Evolutionary conservation across 1,140 invertebrate genomes (phyloP).

Genomic region (Drosophila suzukii): DNA sequence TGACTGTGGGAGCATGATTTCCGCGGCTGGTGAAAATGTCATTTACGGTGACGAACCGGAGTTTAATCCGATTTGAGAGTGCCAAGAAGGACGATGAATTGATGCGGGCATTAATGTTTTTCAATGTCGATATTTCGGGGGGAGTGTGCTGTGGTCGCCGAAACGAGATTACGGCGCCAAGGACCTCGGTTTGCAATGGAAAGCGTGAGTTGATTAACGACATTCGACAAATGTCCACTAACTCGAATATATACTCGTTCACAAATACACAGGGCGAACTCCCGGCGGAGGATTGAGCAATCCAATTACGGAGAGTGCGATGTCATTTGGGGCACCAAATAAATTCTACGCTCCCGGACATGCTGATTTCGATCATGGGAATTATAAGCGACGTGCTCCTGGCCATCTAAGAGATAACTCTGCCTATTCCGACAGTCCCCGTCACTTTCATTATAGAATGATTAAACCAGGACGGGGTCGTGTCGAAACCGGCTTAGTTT

Average conservation of each 20-base stretch:
- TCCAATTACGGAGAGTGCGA: background rate
- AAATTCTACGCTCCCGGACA: slow-evolving; percentile 38
- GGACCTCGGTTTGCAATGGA: background rate
- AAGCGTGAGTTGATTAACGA: slow-evolving; percentile 40
- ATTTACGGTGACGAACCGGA: slow-evolving; percentile 32
- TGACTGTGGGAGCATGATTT: slow-evolving; percentile 11
- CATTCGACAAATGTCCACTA: background rate
- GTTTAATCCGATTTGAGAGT: slow-evolving; percentile 28
- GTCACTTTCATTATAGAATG: background rate
- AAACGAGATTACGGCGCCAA: slow-evolving; percentile 3
- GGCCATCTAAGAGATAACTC: background rate
- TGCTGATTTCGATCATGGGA: background rate
- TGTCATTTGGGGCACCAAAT: slow-evolving; percentile 35
- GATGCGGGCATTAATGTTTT: slow-evolving; percentile 45
- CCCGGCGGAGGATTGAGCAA: slow-evolving; percentile 43
- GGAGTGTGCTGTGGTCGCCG: slow-evolving; percentile 11
- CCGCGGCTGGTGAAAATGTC: slow-evolving; percentile 42
- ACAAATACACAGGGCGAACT: slow-evolving; percentile 29
- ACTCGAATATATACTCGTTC: background rate
- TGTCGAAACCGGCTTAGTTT: background rate
- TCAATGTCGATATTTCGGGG: slow-evolving; percentile 53
- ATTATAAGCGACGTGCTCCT: no score
- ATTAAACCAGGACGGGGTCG: background rate
- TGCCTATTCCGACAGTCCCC: background rate
- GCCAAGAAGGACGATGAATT: slow-evolving; percentile 13